A percentile compares a stretch with the other conserved stretches of the same genome.
These are phyloP conservation scores for Datnioides undecimradiatus DNA, from an alignment of 2,113 vertebrate species.

Conservation along the genomic window DNA sequence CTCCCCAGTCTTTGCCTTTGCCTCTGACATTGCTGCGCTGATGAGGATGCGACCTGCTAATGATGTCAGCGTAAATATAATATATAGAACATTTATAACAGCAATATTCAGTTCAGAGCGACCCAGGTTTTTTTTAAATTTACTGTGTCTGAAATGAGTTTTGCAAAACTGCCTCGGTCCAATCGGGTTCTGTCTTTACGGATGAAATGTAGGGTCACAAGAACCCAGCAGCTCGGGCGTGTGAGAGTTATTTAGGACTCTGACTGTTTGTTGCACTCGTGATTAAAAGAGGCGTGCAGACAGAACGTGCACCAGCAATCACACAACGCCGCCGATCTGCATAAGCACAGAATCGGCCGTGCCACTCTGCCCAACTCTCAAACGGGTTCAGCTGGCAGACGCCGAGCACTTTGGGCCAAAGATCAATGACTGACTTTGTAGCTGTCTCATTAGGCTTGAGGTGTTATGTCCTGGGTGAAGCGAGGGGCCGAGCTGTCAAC, in stretches of 20 bases:
- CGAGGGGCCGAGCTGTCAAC: slow-evolving; percentile 53
- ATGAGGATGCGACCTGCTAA: background rate
- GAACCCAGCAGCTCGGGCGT: slow-evolving; percentile 23
- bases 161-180: background rate
- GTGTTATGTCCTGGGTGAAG: slow-evolving; percentile 65
- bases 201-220: slow-evolving; percentile 9
- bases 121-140: slow-evolving; percentile 1
- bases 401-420: slow-evolving; percentile 61
- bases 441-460: slow-evolving; percentile 73
- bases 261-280: slow-evolving; percentile 23
- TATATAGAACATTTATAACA: background rate
- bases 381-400: slow-evolving; percentile 55
- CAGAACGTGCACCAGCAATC: slow-evolving; percentile 29
- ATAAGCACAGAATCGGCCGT: slow-evolving; percentile 45
- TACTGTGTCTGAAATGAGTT: slow-evolving; percentile 15
- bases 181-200: slow-evolving; percentile 16
- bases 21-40: background rate
- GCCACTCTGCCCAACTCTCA: slow-evolving; percentile 44
- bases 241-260: slow-evolving; percentile 37
- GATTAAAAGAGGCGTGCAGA: slow-evolving; percentile 30
- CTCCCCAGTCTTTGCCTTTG: background rate
- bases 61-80: slow-evolving; percentile 5
- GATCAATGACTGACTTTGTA: slow-evolving; percentile 73
- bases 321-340: slow-evolving; percentile 30
- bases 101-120: background rate